Percentiles rank a stretch among this genome's conserved stretches.
Evolutionary conservation across 2,113 vertebrate genomes (phyloP).

Genomic region (Passer domesticus): DNA sequence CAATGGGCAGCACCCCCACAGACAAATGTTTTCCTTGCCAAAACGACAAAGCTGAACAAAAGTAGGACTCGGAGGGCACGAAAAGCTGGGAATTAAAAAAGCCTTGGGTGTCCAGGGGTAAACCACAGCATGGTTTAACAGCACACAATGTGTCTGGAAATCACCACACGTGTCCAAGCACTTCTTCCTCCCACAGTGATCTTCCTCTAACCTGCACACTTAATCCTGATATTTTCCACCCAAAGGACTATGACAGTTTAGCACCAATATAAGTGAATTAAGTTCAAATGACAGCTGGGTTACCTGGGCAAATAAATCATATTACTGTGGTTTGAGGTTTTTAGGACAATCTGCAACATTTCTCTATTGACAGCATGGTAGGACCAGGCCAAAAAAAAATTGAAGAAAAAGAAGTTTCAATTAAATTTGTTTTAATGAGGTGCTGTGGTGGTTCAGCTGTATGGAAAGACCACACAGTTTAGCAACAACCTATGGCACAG

Average conservation of each 20-base stretch:
- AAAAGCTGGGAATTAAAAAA: neutral
- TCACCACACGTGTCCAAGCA: neutral
- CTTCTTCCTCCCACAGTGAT: neutral
- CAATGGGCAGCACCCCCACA: neutral
- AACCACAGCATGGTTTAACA: neutral
- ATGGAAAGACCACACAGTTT: neutral
- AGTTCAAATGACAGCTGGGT: neutral
- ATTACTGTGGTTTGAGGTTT: accelerated
- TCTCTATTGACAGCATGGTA: neutral
- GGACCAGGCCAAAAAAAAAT: neutral
- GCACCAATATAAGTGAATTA: neutral
- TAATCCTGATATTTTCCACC: neutral
- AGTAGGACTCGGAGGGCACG: neutral
- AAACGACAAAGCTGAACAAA: neutral
- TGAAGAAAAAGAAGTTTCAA: neutral
- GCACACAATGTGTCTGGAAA: neutral
- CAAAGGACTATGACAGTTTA: neutral
- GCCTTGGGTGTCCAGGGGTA: neutral
- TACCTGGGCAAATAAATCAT: neutral
- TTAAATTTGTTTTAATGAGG: neutral
- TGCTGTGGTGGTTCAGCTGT: neutral
- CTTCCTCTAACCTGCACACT: neutral
- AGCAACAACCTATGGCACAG: neutral
- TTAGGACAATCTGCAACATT: neutral
- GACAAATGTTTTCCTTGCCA: neutral